Evolutionary conservation across 1,140 invertebrate species (phyloP), one percentile per base, ranked within the genome.

Genomic region (Parasteatoda tepidariorum): DNA sequence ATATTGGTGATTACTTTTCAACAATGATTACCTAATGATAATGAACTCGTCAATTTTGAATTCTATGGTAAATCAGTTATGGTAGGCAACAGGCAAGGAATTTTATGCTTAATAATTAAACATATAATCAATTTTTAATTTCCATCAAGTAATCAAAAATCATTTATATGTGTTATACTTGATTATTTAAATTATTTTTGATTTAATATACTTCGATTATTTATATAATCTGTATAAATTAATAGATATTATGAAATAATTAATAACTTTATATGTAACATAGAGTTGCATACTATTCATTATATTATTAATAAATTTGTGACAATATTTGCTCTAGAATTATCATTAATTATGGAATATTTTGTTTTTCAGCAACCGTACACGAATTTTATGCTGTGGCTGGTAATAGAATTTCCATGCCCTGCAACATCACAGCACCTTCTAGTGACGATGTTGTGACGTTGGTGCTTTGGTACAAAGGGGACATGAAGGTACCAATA

Each of bases 401-500:
- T 81, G 93, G 94, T 2, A 92, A 92, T 68, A 89, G 91, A n/a
- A 94, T 94, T 62, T 93, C 93, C 87, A 90, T 96, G 86, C 94
- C 94, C 31, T 95, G 94, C 89, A 94, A 95, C 89, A 92, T 95
- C 85, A 92, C 92, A 66, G 93, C 94, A 22, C 92, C 93, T 9
- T 89, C 93, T 33, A 88, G 90, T 2, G 93, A 92, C 76, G 94
- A 96, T 89, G 92, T 92, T 86, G 92, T 94, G 86, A 92, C 93
- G 41, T 91, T 96, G 75, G 93, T 95, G 86, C 94, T 96, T 86
- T 96, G 95, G 95, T 95, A 94, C 89, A 95, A 94, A 88, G 86
- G 83, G 9, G 79, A 85, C 33, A 91, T 91, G 73, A 92, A 92
- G 83, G 91, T 92, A 11, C 94, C 94, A 24, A 95, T 95, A 87